Percentiles rank a stretch among this genome's conserved stretches.
Conservation (phyloP, 1,140 invertebrate genomes). For the Akabosia matsudoensis region DNA sequence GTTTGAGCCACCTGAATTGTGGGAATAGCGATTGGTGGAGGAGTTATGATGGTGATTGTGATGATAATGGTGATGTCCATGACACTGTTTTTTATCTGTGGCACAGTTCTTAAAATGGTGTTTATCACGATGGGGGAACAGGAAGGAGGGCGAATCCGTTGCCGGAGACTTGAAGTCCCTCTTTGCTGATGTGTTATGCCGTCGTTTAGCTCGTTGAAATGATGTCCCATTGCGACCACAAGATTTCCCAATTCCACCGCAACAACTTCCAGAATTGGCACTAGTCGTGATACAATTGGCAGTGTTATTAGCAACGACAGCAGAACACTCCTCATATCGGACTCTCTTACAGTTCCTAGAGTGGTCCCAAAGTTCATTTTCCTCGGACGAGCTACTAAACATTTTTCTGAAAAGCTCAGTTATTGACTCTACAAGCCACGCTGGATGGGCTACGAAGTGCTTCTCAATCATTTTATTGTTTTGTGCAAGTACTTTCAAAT, state of each 20-base stretch:
- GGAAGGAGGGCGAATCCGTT: background rate
- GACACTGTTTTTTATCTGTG: slow-evolving; percentile 19
- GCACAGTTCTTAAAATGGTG: slow-evolving; percentile 21
- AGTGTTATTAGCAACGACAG: background rate
- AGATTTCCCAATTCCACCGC: slow-evolving; percentile 24
- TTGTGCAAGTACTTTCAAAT: too few relatives aligned
- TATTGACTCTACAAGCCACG: slow-evolving; percentile 29
- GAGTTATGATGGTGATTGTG: background rate
- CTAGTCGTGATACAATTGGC: background rate
- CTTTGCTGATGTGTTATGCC: slow-evolving; percentile 19
- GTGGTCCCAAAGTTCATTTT: background rate
- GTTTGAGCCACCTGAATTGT: background rate
- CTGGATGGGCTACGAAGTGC: slow-evolving; percentile 27
- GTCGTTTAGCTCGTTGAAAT: slow-evolving; percentile 31
- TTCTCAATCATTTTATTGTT: slow-evolving; percentile 9
- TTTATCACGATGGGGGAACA: slow-evolving; percentile 21
- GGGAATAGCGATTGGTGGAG: background rate
- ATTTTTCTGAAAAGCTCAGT: slow-evolving; percentile 38
- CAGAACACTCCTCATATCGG: background rate
- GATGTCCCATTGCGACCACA: slow-evolving; percentile 36
- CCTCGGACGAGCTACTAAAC: slow-evolving; percentile 7
- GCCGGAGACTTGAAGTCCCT: slow-evolving; percentile 29
- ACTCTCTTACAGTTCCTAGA: background rate
- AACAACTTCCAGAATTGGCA: background rate
- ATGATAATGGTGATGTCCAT: slow-evolving; percentile 14